Conservation (phyloP, 2,797 vertebrate genomes). For the Pangasius macronema region DNA sequence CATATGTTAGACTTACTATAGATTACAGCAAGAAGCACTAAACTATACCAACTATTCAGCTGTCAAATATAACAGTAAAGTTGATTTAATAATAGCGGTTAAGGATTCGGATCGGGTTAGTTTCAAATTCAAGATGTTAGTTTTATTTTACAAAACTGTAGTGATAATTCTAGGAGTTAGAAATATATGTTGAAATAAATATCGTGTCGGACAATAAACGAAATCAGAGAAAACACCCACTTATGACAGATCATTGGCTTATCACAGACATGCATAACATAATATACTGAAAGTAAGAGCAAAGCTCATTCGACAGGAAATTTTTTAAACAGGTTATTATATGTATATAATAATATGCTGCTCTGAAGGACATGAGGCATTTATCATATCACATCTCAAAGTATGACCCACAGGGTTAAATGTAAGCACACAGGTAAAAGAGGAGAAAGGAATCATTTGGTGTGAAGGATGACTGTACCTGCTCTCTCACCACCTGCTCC, state of each 20-base stretch:
- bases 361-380: conserved; percentile 2
- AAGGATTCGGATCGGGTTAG: not conserved
- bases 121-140: not conserved
- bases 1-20: not conserved
- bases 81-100: not conserved
- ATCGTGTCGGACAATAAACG: too few species aligned
- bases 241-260: not conserved
- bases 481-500: conserved; percentile 74
- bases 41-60: not conserved
- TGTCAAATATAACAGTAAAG: not conserved
- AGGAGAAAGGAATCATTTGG: conserved; percentile 4
- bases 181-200: too few species aligned
- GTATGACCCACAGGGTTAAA: not conserved
- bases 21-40: not conserved
- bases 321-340: not conserved
- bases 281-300: conserved; percentile 36
- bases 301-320: conserved; percentile 16
- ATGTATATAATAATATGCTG: not conserved
- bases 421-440: conserved; percentile 7
- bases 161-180: too few species aligned
- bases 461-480: conserved; percentile 69
- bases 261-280: not conserved
- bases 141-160: not conserved
- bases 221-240: too few species aligned
- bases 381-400: not conserved